Percentiles rank a stretch among this genome's conserved stretches.
phyloP scores from a whole-genome alignment of 2,797 vertebrate genomes.

The Acrossocheilus wenchowensis region DNA sequence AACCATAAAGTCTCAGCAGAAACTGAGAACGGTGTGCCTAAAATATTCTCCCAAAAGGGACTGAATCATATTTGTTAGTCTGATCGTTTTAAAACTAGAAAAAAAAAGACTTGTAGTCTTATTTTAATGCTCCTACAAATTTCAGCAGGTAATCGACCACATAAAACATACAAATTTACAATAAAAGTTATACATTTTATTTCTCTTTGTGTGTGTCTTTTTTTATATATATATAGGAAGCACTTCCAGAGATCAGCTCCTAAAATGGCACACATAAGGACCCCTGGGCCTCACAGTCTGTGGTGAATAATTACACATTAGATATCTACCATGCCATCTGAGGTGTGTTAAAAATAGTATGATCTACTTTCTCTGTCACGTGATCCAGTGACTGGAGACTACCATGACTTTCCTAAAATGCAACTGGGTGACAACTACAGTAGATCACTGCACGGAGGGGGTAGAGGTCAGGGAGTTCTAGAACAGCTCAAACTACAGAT shows the following conservation, averaged over 20 bases:
- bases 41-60: constrained; percentile 1
- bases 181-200: background rate
- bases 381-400: constrained; percentile 13
- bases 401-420: constrained; percentile 29
- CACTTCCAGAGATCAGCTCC: background rate
- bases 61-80: constrained; percentile 1
- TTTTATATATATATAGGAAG: background rate
- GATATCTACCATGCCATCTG: constrained; percentile 36
- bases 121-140: background rate
- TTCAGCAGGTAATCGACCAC: background rate
- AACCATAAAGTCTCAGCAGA: background rate
- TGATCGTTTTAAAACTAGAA: background rate
- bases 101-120: background rate
- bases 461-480: background rate
- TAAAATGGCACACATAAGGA: constrained; percentile 6
- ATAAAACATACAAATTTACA: background rate
- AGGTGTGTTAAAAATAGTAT: constrained; percentile 43
- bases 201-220: background rate
- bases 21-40: background rate
- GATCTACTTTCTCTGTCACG: constrained; percentile 34
- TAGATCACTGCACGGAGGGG: background rate
- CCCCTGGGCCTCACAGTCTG: background rate
- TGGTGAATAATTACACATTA: constrained; percentile 36
- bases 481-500: background rate
- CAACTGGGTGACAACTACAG: constrained; percentile 18